phyloP scores from a whole-genome alignment of 1,140 invertebrate species.

The Zophobas atratus region DNA sequence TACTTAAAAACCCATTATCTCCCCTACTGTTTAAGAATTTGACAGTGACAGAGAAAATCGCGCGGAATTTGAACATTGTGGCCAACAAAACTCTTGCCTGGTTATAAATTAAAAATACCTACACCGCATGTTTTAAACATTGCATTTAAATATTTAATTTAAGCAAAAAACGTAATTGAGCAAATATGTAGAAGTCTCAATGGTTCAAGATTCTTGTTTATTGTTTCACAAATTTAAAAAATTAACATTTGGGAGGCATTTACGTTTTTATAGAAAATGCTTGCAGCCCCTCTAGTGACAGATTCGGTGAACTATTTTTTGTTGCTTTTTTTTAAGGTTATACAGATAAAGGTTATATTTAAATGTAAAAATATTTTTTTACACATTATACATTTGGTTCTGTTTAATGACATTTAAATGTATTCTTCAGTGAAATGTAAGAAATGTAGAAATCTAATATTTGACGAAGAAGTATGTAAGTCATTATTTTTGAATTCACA shows the following conservation, averaged over 20 bases:
- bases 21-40: neutral
- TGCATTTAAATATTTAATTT: no score
- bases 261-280: no score
- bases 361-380: neutral
- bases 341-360: neutral
- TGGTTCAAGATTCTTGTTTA: no score
- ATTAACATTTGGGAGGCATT: no score
- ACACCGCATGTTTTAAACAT: neutral
- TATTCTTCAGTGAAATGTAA: constrained; percentile 55
- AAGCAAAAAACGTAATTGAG: neutral
- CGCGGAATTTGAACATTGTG: neutral
- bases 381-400: no score
- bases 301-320: neutral
- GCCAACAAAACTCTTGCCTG: neutral
- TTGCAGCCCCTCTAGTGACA: no score
- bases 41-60: neutral
- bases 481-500: constrained; percentile 57
- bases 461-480: constrained; percentile 22
- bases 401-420: constrained; percentile 35
- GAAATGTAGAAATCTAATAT: constrained; percentile 55
- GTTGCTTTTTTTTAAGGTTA: neutral
- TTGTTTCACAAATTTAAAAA: no score
- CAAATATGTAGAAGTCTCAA: neutral
- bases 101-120: neutral
- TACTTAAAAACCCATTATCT: neutral